Evolutionary conservation across 2,797 vertebrate genomes (phyloP).

Genomic region (Erethizon dorsatum): DNA sequence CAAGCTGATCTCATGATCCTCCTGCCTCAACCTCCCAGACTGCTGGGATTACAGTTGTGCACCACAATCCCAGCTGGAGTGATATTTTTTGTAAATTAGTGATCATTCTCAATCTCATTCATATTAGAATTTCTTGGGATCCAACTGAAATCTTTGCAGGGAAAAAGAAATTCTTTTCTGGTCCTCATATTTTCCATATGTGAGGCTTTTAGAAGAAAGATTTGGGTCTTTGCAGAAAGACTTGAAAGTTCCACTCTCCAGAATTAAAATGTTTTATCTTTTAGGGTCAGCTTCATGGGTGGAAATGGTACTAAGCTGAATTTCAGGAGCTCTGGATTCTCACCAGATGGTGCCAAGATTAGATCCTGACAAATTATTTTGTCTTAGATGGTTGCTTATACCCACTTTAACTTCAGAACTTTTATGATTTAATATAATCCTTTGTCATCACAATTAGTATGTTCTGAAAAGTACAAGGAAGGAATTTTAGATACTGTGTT

Average conservation of each 20-base stretch:
- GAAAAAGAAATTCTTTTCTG: not conserved
- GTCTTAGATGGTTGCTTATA: not conserved
- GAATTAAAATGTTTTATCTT: slow-evolving; percentile 48
- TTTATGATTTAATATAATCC: not conserved
- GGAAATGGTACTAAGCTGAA: not conserved
- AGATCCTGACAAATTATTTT: slow-evolving; percentile 21
- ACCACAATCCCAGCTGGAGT: not conserved
- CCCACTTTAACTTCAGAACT: slow-evolving; percentile 7
- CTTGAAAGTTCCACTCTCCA: not conserved
- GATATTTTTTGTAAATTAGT: slow-evolving; percentile 41
- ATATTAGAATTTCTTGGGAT: slow-evolving; percentile 13
- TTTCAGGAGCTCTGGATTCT: not conserved
- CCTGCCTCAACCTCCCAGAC: not conserved
- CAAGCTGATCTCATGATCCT: not conserved
- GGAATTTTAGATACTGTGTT: not conserved
- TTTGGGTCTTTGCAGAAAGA: not conserved
- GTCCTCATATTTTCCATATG: not conserved
- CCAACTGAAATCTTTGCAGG: slow-evolving; percentile 18
- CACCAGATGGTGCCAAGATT: not conserved
- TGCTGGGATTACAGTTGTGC: not conserved
- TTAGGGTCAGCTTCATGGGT: not conserved
- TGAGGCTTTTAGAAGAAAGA: slow-evolving; percentile 19
- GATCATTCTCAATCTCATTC: slow-evolving; percentile 5
- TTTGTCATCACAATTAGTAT: slow-evolving; percentile 20
- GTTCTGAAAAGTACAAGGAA: slow-evolving; percentile 4